Evolutionary conservation across 2,888 invertebrate species (phyloP).

Genomic region (Microctonus brassicae): DNA sequence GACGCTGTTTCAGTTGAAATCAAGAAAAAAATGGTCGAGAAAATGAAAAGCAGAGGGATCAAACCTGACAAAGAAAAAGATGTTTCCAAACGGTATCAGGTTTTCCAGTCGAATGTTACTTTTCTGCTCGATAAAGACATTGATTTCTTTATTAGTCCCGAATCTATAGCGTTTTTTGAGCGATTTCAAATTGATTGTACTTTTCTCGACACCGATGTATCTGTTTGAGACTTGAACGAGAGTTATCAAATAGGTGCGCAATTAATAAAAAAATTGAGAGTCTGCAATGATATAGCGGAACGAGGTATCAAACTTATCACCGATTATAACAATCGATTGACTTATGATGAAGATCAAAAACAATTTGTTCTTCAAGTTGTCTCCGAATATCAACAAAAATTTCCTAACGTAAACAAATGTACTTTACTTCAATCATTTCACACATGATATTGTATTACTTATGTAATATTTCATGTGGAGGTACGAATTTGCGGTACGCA

Average conservation of each 20-base stretch:
- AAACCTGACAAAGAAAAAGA: too few species aligned
- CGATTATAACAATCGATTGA: constrained; percentile 30
- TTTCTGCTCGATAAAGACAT: constrained; percentile 20
- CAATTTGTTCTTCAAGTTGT: constrained; percentile 24
- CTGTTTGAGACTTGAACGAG: constrained; percentile 15
- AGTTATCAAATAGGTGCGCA: constrained; percentile 15
- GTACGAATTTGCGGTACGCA: too few species aligned
- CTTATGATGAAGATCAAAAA: constrained; percentile 29
- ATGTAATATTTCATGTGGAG: too few species aligned
- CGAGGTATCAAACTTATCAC: constrained; percentile 30
- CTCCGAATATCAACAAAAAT: constrained; percentile 20
- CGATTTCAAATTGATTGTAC: constrained; percentile 25
- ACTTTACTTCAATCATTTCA: too few species aligned
- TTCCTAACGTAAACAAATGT: too few species aligned
- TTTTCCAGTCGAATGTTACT: constrained; percentile 13
- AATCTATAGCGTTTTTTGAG: constrained; percentile 24
- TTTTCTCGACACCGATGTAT: constrained; percentile 29
- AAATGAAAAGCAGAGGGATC: too few species aligned
- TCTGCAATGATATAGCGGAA: constrained; percentile 33
- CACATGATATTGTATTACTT: too few species aligned
- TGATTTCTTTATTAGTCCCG: constrained; percentile 19
- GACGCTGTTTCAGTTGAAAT: constrained; percentile 15
- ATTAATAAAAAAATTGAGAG: constrained; percentile 13
- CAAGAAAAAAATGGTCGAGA: constrained; percentile 31
- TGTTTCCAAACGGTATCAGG: too few species aligned